Conservation (phyloP, 1,140 invertebrate genomes). For the Heliconius hermathena region DNA sequence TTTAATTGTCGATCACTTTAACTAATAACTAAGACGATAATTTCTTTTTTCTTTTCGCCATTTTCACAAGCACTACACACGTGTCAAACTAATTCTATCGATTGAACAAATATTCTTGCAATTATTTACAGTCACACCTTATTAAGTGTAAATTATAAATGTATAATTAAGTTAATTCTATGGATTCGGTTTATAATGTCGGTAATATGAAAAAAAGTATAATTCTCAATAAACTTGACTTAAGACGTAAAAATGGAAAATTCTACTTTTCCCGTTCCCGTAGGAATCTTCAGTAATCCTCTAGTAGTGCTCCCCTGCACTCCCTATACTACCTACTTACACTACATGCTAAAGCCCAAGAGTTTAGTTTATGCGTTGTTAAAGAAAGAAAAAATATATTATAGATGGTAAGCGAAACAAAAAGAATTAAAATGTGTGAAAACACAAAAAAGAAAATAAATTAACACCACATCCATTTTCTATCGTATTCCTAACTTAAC, state of each 20-base stretch:
- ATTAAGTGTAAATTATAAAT: slow-evolving; percentile 1
- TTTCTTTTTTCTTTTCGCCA: background rate
- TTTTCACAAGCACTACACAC: background rate
- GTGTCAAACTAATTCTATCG: background rate
- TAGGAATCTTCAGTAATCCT: too few species aligned
- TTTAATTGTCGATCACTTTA: background rate
- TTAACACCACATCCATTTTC: background rate
- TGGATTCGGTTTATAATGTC: background rate
- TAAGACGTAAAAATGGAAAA: too few species aligned
- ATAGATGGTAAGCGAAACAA: too few species aligned
- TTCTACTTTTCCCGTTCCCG: too few species aligned
- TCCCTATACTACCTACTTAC: too few species aligned
- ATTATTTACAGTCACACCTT: background rate
- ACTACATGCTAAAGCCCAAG: too few species aligned
- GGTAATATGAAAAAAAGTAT: slow-evolving; percentile 10
- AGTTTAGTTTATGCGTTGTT: too few species aligned
- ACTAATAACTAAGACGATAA: background rate
- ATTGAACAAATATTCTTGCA: slow-evolving; percentile 2
- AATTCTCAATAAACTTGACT: background rate
- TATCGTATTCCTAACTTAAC: background rate
- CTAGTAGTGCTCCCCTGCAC: too few species aligned
- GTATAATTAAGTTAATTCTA: background rate
- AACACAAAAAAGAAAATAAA: background rate
- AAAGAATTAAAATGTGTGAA: too few species aligned
- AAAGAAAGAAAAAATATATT: too few species aligned